Conservation (phyloP, 2,113 vertebrate species). For the Pseudois nayaur region DNA sequence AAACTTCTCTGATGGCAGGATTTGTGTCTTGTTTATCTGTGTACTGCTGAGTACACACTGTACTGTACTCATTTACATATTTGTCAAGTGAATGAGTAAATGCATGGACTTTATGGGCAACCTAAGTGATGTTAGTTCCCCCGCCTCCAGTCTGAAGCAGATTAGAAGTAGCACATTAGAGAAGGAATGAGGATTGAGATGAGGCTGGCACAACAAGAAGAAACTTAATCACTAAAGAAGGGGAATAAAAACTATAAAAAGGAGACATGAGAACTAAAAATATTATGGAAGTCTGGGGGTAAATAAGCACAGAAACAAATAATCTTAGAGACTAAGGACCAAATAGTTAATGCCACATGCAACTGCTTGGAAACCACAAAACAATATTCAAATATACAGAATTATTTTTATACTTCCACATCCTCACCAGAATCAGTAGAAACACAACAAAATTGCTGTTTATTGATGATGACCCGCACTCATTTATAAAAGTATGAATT, state of each 20-base stretch:
- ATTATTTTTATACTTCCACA: conserved; percentile 34
- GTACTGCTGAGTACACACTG: not conserved
- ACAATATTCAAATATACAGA: conserved; percentile 33
- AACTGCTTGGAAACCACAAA: conserved; percentile 31
- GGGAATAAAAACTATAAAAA: conserved; percentile 37
- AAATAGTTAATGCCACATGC: not conserved
- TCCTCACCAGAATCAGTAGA: not conserved
- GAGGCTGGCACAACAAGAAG: not conserved
- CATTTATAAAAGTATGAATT: conserved; percentile 22
- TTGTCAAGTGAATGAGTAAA: not conserved
- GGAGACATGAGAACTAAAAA: conserved; percentile 37
- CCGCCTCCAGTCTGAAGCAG: not conserved
- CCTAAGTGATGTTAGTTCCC: not conserved
- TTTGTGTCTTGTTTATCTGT: not conserved
- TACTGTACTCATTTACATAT: not conserved
- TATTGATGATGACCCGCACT: not conserved
- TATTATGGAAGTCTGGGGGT: not conserved
- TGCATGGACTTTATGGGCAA: not conserved
- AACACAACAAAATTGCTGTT: not conserved
- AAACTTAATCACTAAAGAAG: conserved; percentile 32
- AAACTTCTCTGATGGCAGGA: not conserved
- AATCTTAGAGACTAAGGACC: conserved; percentile 19
- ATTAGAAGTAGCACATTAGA: not conserved
- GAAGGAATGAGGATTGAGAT: not conserved
- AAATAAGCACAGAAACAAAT: conserved; percentile 47